Conservation (phyloP, 2,797 vertebrate species). For the Sebastes hubbsi region DNA sequence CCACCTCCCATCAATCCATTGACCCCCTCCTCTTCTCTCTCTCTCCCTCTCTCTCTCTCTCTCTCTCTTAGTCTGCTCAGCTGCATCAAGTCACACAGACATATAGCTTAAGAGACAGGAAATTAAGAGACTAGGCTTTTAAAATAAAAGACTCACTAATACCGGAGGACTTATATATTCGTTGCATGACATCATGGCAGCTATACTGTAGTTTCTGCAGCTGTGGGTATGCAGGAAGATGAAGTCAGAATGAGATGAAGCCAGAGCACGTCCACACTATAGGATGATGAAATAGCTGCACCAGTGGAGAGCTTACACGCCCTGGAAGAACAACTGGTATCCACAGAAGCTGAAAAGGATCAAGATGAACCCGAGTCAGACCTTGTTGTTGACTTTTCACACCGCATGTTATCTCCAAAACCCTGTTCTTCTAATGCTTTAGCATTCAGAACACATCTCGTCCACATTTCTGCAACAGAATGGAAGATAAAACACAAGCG, state of each 20-base stretch:
- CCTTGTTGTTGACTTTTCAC: neutral
- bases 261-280: neutral
- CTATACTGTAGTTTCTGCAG: neutral
- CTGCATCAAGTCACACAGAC: conserved; percentile 46
- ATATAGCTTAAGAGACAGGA: conserved; percentile 50
- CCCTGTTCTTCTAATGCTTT: neutral
- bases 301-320: neutral
- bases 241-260: neutral
- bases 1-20: conserved; percentile 50
- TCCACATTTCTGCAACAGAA: neutral
- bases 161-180: neutral
- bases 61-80: conserved; percentile 35
- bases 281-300: neutral
- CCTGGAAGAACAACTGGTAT: neutral
- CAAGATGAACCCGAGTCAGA: neutral
- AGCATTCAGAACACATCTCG: neutral
- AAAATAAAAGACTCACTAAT: conserved; percentile 56
- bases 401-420: neutral
- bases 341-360: neutral
- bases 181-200: neutral
- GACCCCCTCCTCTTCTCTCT: conserved; percentile 14
- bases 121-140: conserved; percentile 8
- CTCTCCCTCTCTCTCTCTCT: conserved; percentile 34
- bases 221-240: neutral
- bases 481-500: too few relatives aligned